phyloP scores from a whole-genome alignment of 64 coral and sea anemone genomes.

The Actinia equina region DNA sequence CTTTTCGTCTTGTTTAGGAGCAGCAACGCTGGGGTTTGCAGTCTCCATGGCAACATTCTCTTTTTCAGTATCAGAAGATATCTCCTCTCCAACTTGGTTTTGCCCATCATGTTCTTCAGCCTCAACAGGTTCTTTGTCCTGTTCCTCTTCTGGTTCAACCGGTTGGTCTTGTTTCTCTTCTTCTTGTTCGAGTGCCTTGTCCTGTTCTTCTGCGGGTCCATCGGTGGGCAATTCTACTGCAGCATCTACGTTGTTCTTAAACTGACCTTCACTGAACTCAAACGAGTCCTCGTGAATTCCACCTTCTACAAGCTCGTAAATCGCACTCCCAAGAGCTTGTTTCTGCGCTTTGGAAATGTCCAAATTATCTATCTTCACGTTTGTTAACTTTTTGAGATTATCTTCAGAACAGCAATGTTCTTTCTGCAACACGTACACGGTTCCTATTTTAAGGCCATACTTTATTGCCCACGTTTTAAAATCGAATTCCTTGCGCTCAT shows the following conservation, averaged over 20 bases:
- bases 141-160: background rate
- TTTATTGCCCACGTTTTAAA: constrained; percentile 10
- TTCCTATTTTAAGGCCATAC: constrained; percentile 6
- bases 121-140: background rate
- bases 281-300: no score
- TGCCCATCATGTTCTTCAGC: background rate
- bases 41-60: background rate
- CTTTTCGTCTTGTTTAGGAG: background rate
- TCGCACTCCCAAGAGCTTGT: background rate
- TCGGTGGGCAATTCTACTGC: background rate
- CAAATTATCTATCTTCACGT: background rate
- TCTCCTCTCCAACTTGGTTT: no score
- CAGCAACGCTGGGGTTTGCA: background rate
- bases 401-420: background rate
- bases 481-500: background rate
- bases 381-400: background rate
- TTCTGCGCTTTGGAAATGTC: constrained; percentile 17
- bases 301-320: background rate
- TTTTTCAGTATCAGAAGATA: background rate
- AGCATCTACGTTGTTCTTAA: background rate
- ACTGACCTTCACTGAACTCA: background rate
- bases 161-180: background rate
- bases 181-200: background rate
- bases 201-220: background rate
- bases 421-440: constrained; percentile 4